These are phyloP conservation scores for Oligia strigilis DNA, from an alignment of 2,888 invertebrate genomes.

Conservation along the genomic window DNA sequence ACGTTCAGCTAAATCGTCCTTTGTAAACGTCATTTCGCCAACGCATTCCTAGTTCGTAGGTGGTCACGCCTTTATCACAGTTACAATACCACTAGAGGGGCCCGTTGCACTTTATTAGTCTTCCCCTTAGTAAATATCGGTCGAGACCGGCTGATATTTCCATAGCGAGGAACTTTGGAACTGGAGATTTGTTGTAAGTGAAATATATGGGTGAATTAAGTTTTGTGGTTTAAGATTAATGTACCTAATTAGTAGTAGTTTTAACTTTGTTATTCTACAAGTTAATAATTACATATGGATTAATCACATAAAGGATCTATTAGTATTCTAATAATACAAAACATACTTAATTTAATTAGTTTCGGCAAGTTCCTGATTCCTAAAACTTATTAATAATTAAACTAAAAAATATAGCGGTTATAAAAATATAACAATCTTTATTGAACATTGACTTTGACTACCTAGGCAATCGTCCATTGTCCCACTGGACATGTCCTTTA, in stretches of 20 bases:
- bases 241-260: background rate
- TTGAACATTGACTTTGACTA: background rate
- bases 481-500: background rate
- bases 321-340: background rate
- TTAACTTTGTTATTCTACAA: background rate
- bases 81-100: slow-evolving; percentile 77
- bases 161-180: slow-evolving; percentile 47
- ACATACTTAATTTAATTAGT: background rate
- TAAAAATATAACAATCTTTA: background rate
- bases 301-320: background rate
- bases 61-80: slow-evolving; percentile 86
- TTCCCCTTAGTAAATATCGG: slow-evolving; percentile 82
- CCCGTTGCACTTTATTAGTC: slow-evolving; percentile 82
- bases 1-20: slow-evolving; percentile 39
- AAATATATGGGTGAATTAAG: slow-evolving; percentile 26
- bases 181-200: slow-evolving; percentile 48
- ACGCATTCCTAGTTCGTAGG: slow-evolving; percentile 82
- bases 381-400: background rate
- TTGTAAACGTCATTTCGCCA: slow-evolving; percentile 71
- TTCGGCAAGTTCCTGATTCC: background rate
- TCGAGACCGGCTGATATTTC: slow-evolving; percentile 64
- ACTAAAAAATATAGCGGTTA: no score
- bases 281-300: background rate
- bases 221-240: slow-evolving; percentile 22
- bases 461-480: background rate